A percentile compares a stretch with the other conserved stretches of the same genome.
These are phyloP conservation scores for Metopia argyrocephala DNA, from an alignment of 2,888 invertebrate species.

Conservation along the genomic window DNA sequence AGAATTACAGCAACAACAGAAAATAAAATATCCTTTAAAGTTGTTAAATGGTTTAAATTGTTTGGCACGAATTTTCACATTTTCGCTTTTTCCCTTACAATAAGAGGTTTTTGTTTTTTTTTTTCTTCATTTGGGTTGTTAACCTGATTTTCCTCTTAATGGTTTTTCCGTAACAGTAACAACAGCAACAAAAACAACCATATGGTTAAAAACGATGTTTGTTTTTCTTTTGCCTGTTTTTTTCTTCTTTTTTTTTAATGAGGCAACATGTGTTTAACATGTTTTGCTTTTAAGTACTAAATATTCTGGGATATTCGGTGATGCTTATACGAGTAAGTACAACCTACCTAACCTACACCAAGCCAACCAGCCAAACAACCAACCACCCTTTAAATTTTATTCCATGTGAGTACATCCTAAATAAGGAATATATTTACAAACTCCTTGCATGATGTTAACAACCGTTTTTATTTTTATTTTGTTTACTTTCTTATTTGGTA, in stretches of 20 bases:
- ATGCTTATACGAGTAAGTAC: too few species aligned
- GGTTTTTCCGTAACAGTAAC: constrained; percentile 17
- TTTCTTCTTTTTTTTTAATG: constrained; percentile 49
- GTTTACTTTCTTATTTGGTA: constrained; percentile 29
- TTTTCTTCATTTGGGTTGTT: constrained; percentile 53
- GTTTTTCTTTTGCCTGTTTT: constrained; percentile 4
- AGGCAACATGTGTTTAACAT: constrained; percentile 73
- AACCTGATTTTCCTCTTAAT: constrained; percentile 60
- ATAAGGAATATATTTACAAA: constrained; percentile 21
- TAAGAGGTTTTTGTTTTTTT: not conserved
- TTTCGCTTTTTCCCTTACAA: not conserved
- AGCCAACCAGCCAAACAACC: not conserved
- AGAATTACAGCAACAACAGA: constrained; percentile 16
- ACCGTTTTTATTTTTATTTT: constrained; percentile 39
- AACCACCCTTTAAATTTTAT: not conserved
- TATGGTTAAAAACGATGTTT: not conserved
- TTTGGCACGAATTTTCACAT: constrained; percentile 20
- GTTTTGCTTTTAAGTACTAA: constrained; percentile 63
- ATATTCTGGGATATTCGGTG: constrained; percentile 24
- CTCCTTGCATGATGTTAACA: constrained; percentile 54
- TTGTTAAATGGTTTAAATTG: constrained; percentile 35
- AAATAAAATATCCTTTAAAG: constrained; percentile 53
- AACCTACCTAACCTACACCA: not conserved
- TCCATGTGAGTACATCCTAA: not conserved
- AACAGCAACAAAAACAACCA: not conserved